Evolutionary conservation across 1,140 invertebrate genomes (phyloP).

Genomic region (Drosophila rhopaloa): DNA sequence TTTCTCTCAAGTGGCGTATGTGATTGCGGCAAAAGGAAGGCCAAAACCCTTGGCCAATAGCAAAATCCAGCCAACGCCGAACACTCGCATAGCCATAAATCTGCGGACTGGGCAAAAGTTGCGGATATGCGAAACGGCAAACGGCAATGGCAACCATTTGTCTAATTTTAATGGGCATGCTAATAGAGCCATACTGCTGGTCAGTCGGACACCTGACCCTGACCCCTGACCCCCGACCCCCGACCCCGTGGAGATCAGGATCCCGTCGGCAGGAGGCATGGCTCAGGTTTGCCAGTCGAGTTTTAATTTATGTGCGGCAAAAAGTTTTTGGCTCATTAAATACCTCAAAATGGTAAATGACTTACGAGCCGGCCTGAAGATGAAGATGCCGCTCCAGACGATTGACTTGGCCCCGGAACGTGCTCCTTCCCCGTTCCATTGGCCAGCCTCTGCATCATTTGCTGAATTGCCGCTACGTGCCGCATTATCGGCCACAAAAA

Average conservation of each 20-base stretch:
- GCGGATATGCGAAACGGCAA: slow-evolving; percentile 78
- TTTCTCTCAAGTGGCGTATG: slow-evolving; percentile 72
- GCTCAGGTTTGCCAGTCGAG: slow-evolving; percentile 37
- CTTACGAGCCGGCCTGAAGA: slow-evolving; percentile 55
- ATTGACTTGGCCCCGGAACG: slow-evolving; percentile 61
- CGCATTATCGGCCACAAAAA: slow-evolving; percentile 69
- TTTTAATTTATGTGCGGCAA: slow-evolving; percentile 80
- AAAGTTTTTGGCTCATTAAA: slow-evolving; percentile 82
- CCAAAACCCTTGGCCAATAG: slow-evolving; percentile 4
- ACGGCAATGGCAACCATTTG: slow-evolving; percentile 73
- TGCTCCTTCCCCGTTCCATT: slow-evolving; percentile 14
- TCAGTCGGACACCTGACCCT: slow-evolving; percentile 66
- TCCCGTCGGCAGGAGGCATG: background rate
- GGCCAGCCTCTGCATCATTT: slow-evolving; percentile 59
- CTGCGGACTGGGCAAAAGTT: slow-evolving; percentile 56
- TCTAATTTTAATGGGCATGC: slow-evolving; percentile 83
- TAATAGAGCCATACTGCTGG: slow-evolving; percentile 78
- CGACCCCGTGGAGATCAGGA: background rate
- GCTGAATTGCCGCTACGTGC: slow-evolving; percentile 76
- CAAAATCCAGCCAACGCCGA: slow-evolving; percentile 10
- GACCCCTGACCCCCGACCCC: slow-evolving; percentile 35
- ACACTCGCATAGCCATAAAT: slow-evolving; percentile 62
- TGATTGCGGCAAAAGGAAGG: slow-evolving; percentile 61
- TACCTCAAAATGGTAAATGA: slow-evolving; percentile 83
- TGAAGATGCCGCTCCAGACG: slow-evolving; percentile 59